phyloP scores from a whole-genome alignment of 2,888 invertebrate genomes.

The Lamproptera curius region DNA sequence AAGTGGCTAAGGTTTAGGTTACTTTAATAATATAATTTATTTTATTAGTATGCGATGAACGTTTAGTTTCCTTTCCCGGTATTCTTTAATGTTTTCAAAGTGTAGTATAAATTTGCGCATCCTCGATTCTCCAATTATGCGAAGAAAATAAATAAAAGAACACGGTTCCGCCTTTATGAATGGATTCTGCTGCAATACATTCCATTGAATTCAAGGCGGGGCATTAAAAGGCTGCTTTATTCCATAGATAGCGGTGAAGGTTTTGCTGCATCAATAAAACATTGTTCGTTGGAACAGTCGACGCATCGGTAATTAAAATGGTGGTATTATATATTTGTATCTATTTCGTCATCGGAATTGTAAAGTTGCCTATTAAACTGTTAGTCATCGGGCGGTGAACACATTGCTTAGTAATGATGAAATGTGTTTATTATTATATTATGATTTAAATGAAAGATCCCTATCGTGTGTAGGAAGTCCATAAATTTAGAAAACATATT shows the following conservation, averaged over 20 bases:
- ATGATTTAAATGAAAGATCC: too few species aligned
- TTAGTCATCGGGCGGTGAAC: background rate
- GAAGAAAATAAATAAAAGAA: constrained; percentile 1
- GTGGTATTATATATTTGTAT: constrained; percentile 16
- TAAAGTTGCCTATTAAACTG: constrained; percentile 5
- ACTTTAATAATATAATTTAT: too few species aligned
- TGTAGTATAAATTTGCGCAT: too few species aligned
- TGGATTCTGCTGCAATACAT: constrained; percentile 23
- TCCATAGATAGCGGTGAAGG: constrained; percentile 25
- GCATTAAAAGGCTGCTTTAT: constrained; percentile 24
- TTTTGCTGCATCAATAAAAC: constrained; percentile 43
- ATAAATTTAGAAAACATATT: too few species aligned
- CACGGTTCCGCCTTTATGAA: constrained; percentile 4
- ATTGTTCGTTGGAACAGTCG: constrained; percentile 24
- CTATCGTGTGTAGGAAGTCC: too few species aligned
- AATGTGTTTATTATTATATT: too few species aligned
- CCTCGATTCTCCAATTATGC: constrained; percentile 1
- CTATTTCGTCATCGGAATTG: constrained; percentile 19
- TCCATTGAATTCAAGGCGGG: constrained; percentile 28
- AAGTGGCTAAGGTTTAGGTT: too few species aligned
- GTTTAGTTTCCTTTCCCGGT: too few species aligned
- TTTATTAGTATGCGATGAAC: too few species aligned
- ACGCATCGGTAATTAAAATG: constrained; percentile 18
- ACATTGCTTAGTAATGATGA: background rate
- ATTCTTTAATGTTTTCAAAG: too few species aligned